phyloP scores from a whole-genome alignment of 2,888 invertebrate genomes.

The Invenusta paracnida region DNA sequence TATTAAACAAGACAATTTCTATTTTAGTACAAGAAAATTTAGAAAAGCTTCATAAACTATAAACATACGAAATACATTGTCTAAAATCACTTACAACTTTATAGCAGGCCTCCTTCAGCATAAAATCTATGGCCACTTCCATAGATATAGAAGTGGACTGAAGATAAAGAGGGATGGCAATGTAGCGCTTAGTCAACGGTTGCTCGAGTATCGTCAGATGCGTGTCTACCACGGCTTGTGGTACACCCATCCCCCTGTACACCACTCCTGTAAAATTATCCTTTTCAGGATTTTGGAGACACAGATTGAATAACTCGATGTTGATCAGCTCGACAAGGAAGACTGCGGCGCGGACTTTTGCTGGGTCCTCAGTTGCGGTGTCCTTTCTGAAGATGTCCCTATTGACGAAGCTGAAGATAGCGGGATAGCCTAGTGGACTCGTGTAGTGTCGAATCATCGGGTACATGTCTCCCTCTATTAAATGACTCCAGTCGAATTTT shows the following conservation, averaged over 20 bases:
- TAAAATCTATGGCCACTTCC: not conserved
- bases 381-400: not conserved
- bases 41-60: no score
- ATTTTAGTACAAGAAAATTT: no score
- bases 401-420: not conserved
- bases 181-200: not conserved
- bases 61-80: no score
- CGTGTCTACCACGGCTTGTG: not conserved
- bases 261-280: not conserved
- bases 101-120: no score
- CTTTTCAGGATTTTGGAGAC: not conserved
- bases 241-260: not conserved
- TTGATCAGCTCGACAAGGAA: not conserved
- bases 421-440: not conserved
- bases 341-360: not conserved
- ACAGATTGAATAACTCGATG: not conserved
- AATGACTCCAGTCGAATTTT: not conserved
- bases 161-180: not conserved
- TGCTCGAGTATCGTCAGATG: not conserved
- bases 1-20: no score
- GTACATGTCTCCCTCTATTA: not conserved
- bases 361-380: not conserved
- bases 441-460: not conserved
- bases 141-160: not conserved
- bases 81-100: no score